Percentiles rank a stretch among this genome's conserved stretches.
Conservation (phyloP, 1,140 invertebrate species). For the Trachelipus rathkii region DNA sequence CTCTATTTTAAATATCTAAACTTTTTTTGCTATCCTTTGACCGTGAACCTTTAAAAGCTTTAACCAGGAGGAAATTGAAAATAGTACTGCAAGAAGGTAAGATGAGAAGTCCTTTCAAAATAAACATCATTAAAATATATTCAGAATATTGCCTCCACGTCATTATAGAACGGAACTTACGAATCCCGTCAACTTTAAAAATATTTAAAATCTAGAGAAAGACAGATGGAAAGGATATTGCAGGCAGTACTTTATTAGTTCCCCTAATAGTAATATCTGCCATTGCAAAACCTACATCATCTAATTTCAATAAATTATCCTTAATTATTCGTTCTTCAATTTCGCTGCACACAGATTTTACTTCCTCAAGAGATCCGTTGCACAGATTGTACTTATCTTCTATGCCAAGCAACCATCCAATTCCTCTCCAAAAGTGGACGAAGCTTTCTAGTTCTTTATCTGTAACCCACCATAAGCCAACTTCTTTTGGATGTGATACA, state of each 20-base stretch:
- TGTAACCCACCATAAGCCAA: conserved; percentile 46
- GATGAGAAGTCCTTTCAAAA: neutral
- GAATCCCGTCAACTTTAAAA: neutral
- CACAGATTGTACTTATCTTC: conserved; percentile 51
- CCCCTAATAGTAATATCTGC: neutral
- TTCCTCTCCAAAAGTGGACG: conserved; percentile 52
- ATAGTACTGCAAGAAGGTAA: neutral
- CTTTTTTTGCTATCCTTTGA: no score
- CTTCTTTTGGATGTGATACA: conserved; percentile 48
- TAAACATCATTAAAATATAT: neutral
- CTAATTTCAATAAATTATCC: neutral
- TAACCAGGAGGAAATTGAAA: neutral
- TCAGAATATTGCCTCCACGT: neutral
- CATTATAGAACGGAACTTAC: neutral
- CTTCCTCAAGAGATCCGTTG: conserved; percentile 10
- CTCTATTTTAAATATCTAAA: no score
- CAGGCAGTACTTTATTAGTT: neutral
- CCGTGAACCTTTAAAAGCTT: no score
- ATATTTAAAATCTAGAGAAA: neutral
- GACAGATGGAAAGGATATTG: neutral
- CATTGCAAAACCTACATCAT: neutral
- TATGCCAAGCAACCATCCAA: conserved; percentile 51
- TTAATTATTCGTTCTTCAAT: conserved; percentile 24
- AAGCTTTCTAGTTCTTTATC: conserved; percentile 49
- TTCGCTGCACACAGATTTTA: conserved; percentile 24